Conservation (phyloP, 2,113 vertebrate genomes). For the Regulus satrapa region DNA sequence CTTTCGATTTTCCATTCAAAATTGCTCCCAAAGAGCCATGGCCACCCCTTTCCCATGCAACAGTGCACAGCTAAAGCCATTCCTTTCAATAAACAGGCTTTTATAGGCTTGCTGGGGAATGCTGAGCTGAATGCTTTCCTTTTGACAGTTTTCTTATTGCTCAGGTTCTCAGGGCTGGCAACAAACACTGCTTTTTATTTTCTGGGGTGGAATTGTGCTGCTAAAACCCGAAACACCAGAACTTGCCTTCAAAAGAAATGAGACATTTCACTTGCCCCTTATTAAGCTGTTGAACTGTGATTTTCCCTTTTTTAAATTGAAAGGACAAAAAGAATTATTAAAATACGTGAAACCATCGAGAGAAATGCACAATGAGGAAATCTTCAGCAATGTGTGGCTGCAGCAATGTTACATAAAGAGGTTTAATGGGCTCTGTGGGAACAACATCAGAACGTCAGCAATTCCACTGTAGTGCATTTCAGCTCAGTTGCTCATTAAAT, state of each 20-base stretch:
- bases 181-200: not conserved
- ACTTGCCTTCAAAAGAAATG: not conserved
- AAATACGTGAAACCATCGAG: not conserved
- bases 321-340: not conserved
- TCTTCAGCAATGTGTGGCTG: not conserved
- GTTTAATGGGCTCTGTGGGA: constrained; percentile 47
- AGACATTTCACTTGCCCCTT: not conserved
- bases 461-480: not conserved
- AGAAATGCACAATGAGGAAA: not conserved
- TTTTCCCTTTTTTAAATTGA: not conserved
- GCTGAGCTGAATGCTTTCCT: not conserved
- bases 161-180: not conserved
- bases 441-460: constrained; percentile 34
- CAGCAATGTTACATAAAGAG: constrained; percentile 12
- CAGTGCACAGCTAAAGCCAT: not conserved
- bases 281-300: not conserved
- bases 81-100: not conserved
- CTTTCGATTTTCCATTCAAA: not conserved
- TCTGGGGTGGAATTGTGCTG: not conserved
- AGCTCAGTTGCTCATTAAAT: constrained; percentile 25
- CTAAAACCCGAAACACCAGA: not conserved
- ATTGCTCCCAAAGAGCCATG: not conserved
- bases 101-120: not conserved
- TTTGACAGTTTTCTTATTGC: not conserved
- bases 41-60: not conserved